Conservation (phyloP, 2,888 invertebrate species). For the Clostera curtula region DNA sequence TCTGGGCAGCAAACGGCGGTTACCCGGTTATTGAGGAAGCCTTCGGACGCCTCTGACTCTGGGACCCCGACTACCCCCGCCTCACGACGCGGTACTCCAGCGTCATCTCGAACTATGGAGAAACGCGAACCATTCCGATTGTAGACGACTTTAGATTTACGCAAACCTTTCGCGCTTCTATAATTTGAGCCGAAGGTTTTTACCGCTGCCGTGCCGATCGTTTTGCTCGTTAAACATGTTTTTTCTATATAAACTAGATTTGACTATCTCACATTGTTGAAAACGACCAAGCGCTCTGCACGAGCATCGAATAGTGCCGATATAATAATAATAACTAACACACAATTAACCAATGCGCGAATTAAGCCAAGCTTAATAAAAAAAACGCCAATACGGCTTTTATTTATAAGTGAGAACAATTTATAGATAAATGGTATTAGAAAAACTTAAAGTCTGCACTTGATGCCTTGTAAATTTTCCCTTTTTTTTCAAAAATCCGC, state of each 20-base stretch:
- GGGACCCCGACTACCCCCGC: constrained; percentile 66
- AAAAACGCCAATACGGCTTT: constrained; percentile 63
- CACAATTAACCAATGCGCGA: constrained; percentile 63
- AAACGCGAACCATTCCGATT: constrained; percentile 84
- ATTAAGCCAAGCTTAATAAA: constrained; percentile 67
- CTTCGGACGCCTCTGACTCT: constrained; percentile 81
- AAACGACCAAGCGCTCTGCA: constrained; percentile 37
- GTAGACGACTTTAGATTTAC: constrained; percentile 53
- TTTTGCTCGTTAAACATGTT: constrained; percentile 26
- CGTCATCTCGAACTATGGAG: constrained; percentile 62
- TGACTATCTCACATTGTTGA: constrained; percentile 11
- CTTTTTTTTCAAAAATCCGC: constrained; percentile 59
- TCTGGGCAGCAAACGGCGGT: constrained; percentile 78
- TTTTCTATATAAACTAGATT: constrained; percentile 16
- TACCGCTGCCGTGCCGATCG: constrained; percentile 37
- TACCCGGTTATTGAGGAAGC: constrained; percentile 77
- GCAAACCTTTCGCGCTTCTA: constrained; percentile 12
- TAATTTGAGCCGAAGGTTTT: constrained; percentile 15
- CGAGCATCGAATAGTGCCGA: constrained; percentile 37
- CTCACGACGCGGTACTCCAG: constrained; percentile 55
- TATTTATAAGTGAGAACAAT: constrained; percentile 45
- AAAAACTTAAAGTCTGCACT: constrained; percentile 74
- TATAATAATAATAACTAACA: constrained; percentile 55
- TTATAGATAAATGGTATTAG: constrained; percentile 58
- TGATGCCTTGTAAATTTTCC: constrained; percentile 75